Percentiles rank a stretch among this genome's conserved stretches.
phyloP scores from a whole-genome alignment of 2,888 invertebrate genomes.

The Pachycephus smyrnensis region DNA sequence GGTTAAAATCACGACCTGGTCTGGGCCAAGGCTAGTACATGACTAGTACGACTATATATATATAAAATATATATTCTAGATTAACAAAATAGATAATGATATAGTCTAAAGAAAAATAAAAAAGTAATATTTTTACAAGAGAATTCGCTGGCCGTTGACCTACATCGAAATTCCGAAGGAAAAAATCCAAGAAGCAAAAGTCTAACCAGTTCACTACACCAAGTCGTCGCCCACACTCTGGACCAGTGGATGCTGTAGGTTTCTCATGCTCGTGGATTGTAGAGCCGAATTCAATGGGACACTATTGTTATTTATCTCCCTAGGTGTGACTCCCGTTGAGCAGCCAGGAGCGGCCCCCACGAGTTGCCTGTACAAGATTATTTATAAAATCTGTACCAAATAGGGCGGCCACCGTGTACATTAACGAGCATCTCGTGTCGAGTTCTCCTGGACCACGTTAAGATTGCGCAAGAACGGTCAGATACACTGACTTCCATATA shows the following conservation, averaged over 20 bases:
- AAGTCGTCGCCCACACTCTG: slow-evolving; percentile 29
- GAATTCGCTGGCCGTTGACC: slow-evolving; percentile 32
- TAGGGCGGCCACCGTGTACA: slow-evolving; percentile 35
- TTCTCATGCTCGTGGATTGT: neutral
- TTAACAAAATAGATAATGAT: slow-evolving; percentile 15
- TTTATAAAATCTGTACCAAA: slow-evolving; percentile 43
- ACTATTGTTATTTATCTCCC: slow-evolving; percentile 49
- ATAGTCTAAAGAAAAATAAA: neutral
- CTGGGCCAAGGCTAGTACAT: neutral
- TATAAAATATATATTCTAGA: no score
- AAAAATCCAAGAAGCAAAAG: neutral
- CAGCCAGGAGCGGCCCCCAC: slow-evolving; percentile 35
- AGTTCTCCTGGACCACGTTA: neutral
- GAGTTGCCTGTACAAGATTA: slow-evolving; percentile 32
- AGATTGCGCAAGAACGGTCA: neutral
- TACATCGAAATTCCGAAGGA: slow-evolving; percentile 10
- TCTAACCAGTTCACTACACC: neutral
- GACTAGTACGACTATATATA: neutral
- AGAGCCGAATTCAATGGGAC: slow-evolving; percentile 46
- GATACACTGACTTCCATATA: neutral
- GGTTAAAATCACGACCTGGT: neutral
- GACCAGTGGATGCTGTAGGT: slow-evolving; percentile 14
- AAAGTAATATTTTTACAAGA: slow-evolving; percentile 12
- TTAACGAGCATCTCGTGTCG: slow-evolving; percentile 29
- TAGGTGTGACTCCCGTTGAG: slow-evolving; percentile 43